Evolutionary conservation across 1,140 invertebrate genomes (phyloP).

Genomic region (Aphis craccivora): DNA sequence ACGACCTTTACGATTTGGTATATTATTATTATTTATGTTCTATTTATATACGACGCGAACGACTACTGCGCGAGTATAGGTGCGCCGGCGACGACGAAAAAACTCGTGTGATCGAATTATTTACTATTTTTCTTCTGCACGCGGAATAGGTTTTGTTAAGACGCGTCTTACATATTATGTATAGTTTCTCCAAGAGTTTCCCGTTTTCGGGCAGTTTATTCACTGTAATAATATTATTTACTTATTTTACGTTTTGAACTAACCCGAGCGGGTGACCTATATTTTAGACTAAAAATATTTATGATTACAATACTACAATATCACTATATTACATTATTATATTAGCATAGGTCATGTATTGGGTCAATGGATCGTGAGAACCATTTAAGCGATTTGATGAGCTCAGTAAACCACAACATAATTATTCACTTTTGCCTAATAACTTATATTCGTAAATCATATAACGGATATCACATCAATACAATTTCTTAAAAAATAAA

Average conservation of each 20-base stretch:
- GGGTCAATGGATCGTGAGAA: not conserved
- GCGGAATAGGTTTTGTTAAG: no score
- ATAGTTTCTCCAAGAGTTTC: not conserved
- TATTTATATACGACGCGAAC: not conserved
- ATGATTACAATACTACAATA: not conserved
- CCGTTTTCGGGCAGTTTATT: not conserved
- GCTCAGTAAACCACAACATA: not conserved
- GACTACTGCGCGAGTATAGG: not conserved
- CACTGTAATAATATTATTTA: not conserved
- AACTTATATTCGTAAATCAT: not conserved
- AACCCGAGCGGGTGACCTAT: not conserved
- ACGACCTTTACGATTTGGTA: not conserved
- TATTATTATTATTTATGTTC: not conserved
- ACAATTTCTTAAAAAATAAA: not conserved
- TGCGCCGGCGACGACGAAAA: not conserved
- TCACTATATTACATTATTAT: not conserved
- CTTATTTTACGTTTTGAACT: not conserved
- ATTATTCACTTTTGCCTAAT: not conserved
- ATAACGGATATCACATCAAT: not conserved
- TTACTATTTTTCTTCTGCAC: not conserved
- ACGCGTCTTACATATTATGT: no score
- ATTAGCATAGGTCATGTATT: not conserved
- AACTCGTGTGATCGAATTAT: not conserved
- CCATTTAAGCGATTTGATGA: not conserved
- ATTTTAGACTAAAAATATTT: not conserved